These are phyloP conservation scores for Yponomeuta sedellus DNA, from an alignment of 2,888 invertebrate species.

Conservation along the genomic window DNA sequence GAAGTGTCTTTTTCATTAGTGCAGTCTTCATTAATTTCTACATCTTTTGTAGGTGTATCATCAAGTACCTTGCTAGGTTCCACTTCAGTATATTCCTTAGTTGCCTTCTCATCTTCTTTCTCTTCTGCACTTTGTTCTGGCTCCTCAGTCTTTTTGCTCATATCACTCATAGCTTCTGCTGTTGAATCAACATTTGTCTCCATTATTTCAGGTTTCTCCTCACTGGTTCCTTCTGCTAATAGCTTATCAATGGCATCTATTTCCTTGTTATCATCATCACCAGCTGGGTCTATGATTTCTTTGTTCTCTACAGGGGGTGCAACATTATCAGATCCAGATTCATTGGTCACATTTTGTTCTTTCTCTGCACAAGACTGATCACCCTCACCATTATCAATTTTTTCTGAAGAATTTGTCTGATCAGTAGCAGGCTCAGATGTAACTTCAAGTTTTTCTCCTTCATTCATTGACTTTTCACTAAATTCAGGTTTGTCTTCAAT, in stretches of 20 bases:
- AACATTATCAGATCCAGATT: background rate
- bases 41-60: slow-evolving; percentile 17
- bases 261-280: slow-evolving; percentile 15
- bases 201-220: slow-evolving; percentile 3
- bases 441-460: slow-evolving; percentile 17
- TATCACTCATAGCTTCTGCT: background rate
- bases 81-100: background rate
- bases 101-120: background rate
- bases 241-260: slow-evolving; percentile 5
- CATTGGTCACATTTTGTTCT: background rate
- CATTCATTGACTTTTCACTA: background rate
- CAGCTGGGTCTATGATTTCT: slow-evolving; percentile 26
- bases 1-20: slow-evolving; percentile 19
- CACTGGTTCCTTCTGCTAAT: background rate
- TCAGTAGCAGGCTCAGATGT: slow-evolving; percentile 7
- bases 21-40: slow-evolving; percentile 17
- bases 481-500: slow-evolving; percentile 15
- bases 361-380: background rate
- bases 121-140: slow-evolving; percentile 3
- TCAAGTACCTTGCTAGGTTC: slow-evolving; percentile 4
- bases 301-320: slow-evolving; percentile 9
- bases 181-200: slow-evolving; percentile 8
- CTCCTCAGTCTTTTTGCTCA: slow-evolving; percentile 2
- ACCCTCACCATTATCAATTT: background rate
- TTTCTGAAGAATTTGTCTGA: slow-evolving; percentile 19